These are phyloP conservation scores for Sardinella longiceps DNA, from an alignment of 2,797 vertebrate genomes.

Conservation along the genomic window DNA sequence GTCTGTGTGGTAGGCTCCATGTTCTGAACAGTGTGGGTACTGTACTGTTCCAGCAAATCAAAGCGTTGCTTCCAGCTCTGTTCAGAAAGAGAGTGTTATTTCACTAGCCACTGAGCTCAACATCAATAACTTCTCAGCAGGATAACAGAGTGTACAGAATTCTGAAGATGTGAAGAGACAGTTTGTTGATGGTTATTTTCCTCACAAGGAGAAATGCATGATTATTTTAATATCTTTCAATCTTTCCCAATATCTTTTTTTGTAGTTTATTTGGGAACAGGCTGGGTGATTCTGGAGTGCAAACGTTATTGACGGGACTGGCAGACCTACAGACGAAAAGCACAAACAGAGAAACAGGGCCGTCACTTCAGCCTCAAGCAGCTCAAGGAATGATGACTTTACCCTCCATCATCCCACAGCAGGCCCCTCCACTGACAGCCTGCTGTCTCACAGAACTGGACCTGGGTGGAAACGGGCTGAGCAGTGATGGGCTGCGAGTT, in stretches of 20 bases:
- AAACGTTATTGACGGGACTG: constrained; percentile 71
- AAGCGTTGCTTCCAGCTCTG: not conserved
- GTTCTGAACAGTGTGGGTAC: not conserved
- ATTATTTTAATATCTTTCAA: not conserved
- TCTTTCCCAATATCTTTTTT: constrained; percentile 34
- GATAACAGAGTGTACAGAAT: not conserved
- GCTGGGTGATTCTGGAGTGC: constrained; percentile 75
- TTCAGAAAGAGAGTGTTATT: not conserved
- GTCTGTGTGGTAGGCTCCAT: not conserved
- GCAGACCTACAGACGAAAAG: constrained; percentile 73
- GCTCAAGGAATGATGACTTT: constrained; percentile 13
- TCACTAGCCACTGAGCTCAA: not conserved
- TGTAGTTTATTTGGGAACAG: constrained; percentile 82
- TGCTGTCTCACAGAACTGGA: constrained; percentile 77
- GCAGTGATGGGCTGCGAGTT: constrained; percentile 69
- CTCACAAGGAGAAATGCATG: not conserved
- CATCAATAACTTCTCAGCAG: not conserved
- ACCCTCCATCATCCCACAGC: not conserved
- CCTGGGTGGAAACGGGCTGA: constrained; percentile 77
- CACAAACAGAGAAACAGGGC: constrained; percentile 46
- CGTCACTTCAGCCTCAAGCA: constrained; percentile 21
- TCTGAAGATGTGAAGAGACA: not conserved
- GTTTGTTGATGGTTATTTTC: no score
- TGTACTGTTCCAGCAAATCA: not conserved
- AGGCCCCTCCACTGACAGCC: constrained; percentile 39